phyloP scores from a whole-genome alignment of 2,888 invertebrate genomes.

The Calliphora vomitoria region DNA sequence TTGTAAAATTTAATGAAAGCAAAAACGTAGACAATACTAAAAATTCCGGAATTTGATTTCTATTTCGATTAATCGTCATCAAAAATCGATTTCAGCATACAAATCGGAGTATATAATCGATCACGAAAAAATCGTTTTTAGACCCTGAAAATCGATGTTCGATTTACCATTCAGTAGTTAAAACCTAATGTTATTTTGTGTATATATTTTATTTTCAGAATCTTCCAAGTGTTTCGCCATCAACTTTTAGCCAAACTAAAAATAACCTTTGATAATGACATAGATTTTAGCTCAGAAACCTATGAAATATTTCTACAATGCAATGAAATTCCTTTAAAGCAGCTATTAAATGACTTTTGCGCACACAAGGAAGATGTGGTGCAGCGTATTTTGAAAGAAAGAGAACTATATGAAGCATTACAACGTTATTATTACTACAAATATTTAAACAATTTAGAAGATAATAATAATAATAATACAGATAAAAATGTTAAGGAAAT shows the following conservation, averaged over 20 bases:
- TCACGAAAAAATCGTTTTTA: too few relatives aligned
- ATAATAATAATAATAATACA: neutral
- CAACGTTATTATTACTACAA: constrained; percentile 39
- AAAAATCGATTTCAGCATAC: too few relatives aligned
- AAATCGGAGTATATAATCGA: too few relatives aligned
- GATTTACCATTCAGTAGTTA: too few relatives aligned
- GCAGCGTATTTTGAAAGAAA: constrained; percentile 31
- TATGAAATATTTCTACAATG: constrained; percentile 40
- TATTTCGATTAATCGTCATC: too few relatives aligned
- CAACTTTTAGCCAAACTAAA: constrained; percentile 46
- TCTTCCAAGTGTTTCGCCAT: constrained; percentile 31
- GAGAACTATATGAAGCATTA: constrained; percentile 22
- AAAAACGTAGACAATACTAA: too few relatives aligned
- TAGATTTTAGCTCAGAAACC: constrained; percentile 7
- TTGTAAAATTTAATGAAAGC: too few relatives aligned
- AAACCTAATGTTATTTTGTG: too few relatives aligned
- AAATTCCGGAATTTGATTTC: too few relatives aligned
- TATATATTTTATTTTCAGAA: too few relatives aligned
- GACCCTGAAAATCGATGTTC: too few relatives aligned
- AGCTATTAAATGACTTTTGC: constrained; percentile 43
- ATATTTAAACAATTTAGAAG: constrained; percentile 32
- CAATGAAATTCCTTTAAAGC: constrained; percentile 36
- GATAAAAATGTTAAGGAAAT: neutral
- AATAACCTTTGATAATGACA: neutral
- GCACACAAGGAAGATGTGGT: constrained; percentile 12